Evolutionary conservation across 2,113 vertebrate species (phyloP).

Genomic region (Daubentonia madagascariensis): DNA sequence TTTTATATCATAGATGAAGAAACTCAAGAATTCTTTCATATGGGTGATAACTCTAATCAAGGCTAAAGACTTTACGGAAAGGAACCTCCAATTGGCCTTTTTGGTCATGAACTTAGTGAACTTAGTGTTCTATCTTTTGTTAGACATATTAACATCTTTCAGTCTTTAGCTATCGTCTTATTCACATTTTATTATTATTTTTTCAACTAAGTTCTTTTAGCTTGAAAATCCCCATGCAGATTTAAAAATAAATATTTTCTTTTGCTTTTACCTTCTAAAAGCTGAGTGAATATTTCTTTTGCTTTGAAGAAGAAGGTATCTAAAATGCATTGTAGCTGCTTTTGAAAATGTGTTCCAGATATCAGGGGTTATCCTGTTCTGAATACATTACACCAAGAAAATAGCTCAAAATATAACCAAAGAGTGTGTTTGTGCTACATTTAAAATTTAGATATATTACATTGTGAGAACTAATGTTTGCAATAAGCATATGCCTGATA

Average conservation of each 20-base stretch:
- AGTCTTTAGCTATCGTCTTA: not conserved
- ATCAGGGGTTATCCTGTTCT: not conserved
- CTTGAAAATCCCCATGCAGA: not conserved
- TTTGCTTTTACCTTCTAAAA: slow-evolving; percentile 40
- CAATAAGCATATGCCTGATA: not conserved
- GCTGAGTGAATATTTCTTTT: not conserved
- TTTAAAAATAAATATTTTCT: slow-evolving; percentile 22
- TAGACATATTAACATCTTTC: not conserved
- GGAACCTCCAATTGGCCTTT: not conserved
- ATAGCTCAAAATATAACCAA: not conserved
- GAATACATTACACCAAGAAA: not conserved
- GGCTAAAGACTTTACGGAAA: not conserved
- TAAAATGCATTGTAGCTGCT: slow-evolving; percentile 24
- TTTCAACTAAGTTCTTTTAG: slow-evolving; percentile 7
- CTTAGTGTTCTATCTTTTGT: not conserved
- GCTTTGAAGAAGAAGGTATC: slow-evolving; percentile 1
- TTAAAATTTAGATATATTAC: not conserved
- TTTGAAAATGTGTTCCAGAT: slow-evolving; percentile 6
- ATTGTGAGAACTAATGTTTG: not conserved
- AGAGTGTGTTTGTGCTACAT: not conserved
- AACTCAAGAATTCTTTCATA: not conserved
- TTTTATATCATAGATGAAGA: not conserved
- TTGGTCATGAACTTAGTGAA: not conserved
- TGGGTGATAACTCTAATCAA: not conserved
- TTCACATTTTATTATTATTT: not conserved